phyloP scores from a whole-genome alignment of 2,113 vertebrate species.

The Anoplopoma fimbria region DNA sequence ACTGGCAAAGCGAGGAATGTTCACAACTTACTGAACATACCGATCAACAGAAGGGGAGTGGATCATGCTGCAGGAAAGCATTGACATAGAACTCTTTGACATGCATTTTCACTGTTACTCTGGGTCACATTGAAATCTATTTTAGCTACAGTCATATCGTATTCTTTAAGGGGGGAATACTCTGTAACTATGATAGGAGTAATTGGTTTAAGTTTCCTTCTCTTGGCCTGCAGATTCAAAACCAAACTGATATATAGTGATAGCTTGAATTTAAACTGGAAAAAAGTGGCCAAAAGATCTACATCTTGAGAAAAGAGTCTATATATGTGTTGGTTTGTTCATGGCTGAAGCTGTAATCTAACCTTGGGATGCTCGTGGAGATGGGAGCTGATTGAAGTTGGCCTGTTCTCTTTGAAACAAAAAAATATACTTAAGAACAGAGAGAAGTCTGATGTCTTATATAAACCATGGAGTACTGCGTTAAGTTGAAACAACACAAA shows the following conservation, averaged over 20 bases:
- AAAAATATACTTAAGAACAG: background rate
- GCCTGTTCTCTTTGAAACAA: background rate
- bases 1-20: background rate
- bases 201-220: too few relatives aligned
- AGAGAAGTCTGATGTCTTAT: background rate
- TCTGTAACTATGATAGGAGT: too few relatives aligned
- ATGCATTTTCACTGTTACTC: background rate
- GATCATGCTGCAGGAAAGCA: background rate
- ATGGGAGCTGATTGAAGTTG: background rate
- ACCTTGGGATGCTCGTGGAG: background rate
- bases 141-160: too few relatives aligned
- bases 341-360: background rate
- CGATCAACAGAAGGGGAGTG: background rate
- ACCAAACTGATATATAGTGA: background rate
- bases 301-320: background rate
- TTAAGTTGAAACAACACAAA: background rate
- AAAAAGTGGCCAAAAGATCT: background rate
- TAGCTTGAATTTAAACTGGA: background rate
- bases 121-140: background rate
- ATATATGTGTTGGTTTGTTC: background rate
- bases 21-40: constrained; percentile 3
- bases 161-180: too few relatives aligned
- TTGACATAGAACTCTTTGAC: background rate
- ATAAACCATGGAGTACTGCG: background rate
- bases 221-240: background rate